These are phyloP conservation scores for Leptonema lineaticorne DNA, from an alignment of 1,140 invertebrate species.

Conservation along the genomic window DNA sequence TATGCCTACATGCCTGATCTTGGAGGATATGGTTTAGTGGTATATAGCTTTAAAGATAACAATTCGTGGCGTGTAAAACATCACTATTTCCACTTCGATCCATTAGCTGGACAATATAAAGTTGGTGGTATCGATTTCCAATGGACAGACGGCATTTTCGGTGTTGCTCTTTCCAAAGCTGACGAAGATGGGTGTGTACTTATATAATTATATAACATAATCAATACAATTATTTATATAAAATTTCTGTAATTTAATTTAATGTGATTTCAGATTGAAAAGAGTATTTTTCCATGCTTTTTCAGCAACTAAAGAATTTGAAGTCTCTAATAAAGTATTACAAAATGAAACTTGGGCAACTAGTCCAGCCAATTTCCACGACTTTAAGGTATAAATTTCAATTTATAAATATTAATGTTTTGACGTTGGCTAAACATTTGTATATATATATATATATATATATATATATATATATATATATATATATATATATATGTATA, in stretches of 20 bases:
- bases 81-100: constrained; percentile 81
- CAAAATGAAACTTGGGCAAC: constrained; percentile 65
- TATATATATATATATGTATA: too few relatives aligned
- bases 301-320: constrained; percentile 73
- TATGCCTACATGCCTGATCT: constrained; percentile 76
- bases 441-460: too few relatives aligned
- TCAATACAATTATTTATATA: neutral
- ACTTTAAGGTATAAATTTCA: constrained; percentile 59
- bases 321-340: constrained; percentile 67
- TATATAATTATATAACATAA: neutral
- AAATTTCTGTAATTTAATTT: neutral
- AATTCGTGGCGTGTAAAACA: constrained; percentile 75
- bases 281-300: constrained; percentile 76
- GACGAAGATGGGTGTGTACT: constrained; percentile 53
- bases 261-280: constrained; percentile 55
- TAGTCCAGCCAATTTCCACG: constrained; percentile 62
- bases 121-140: constrained; percentile 73
- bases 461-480: too few relatives aligned
- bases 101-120: constrained; percentile 69
- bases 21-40: constrained; percentile 70
- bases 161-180: constrained; percentile 63
- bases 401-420: too few relatives aligned
- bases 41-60: constrained; percentile 71
- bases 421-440: too few relatives aligned
- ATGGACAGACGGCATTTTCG: constrained; percentile 76